A percentile compares a stretch with the other conserved stretches of the same genome.
phyloP scores from a whole-genome alignment of 53 echinoderm and acorn worm genomes.

The Arbacia lixula region DNA sequence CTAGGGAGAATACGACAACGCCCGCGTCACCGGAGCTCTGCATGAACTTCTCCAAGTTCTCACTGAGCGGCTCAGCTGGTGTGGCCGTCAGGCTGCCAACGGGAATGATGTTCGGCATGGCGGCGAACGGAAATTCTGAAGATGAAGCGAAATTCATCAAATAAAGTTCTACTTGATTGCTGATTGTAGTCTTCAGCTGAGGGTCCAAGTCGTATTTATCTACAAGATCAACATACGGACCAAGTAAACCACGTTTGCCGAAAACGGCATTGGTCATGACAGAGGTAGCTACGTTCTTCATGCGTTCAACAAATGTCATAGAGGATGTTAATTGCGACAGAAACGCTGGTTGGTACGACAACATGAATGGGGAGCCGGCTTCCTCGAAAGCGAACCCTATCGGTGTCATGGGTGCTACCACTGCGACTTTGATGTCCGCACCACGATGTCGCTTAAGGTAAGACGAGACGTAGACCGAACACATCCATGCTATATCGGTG shows the following conservation, averaged over 20 bases:
- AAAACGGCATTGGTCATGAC: constrained; percentile 7
- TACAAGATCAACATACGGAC: not conserved
- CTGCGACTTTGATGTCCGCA: not conserved
- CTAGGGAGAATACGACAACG: constrained; percentile 30
- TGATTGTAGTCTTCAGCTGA: not conserved
- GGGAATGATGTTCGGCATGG: constrained; percentile 29
- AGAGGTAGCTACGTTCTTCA: not conserved
- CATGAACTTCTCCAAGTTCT: constrained; percentile 32
- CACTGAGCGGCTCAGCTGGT: not conserved
- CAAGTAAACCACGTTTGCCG: no score
- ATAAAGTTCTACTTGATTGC: not conserved
- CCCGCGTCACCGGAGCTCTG: constrained; percentile 29
- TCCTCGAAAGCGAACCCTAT: not conserved
- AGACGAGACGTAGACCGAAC: not conserved
- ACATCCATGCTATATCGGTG: constrained; percentile 20
- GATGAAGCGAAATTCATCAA: constrained; percentile 8
- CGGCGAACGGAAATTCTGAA: constrained; percentile 26
- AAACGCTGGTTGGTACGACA: constrained; percentile 4
- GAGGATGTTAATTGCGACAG: not conserved
- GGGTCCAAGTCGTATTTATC: not conserved
- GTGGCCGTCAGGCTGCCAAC: constrained; percentile 36
- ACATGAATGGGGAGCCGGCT: constrained; percentile 24
- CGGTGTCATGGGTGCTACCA: not conserved
- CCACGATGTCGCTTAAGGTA: not conserved
- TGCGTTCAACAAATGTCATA: constrained; percentile 14